A percentile compares a stretch with the other conserved stretches of the same genome.
Evolutionary conservation across 30 jellyfish, hydroid and myxozoan genomes (phyloP).

Genomic region (Turritopsis dohrnii): DNA sequence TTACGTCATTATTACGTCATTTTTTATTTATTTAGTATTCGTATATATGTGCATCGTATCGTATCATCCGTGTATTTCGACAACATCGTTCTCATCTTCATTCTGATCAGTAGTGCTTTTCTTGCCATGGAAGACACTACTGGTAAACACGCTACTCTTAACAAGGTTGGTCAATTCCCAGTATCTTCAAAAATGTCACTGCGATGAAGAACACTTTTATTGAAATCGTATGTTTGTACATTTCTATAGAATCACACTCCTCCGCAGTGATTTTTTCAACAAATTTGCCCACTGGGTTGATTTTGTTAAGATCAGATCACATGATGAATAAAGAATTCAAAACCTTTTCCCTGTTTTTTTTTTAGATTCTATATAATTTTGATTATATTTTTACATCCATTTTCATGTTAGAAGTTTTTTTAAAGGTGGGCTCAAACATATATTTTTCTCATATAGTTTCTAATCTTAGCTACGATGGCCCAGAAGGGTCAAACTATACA

Average conservation of each 20-base stretch:
- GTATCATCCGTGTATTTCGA: conserved; percentile 77
- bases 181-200: too few relatives aligned
- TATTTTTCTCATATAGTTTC: not conserved
- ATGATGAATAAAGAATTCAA: not conserved
- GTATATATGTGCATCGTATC: conserved; percentile 65
- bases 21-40: conserved; percentile 46
- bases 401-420: conserved; percentile 69
- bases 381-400: conserved; percentile 75
- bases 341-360: not conserved
- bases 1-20: not conserved
- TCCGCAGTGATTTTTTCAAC: too few relatives aligned
- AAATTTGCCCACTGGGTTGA: too few relatives aligned
- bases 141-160: conserved; percentile 51
- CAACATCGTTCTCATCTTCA: conserved; percentile 67
- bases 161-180: conserved; percentile 20
- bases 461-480: not conserved
- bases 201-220: too few relatives aligned
- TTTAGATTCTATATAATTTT: conserved; percentile 60
- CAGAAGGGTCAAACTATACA: too few relatives aligned
- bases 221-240: too few relatives aligned
- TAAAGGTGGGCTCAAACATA: conserved; percentile 39
- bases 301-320: too few relatives aligned
- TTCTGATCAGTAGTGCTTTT: conserved; percentile 84
- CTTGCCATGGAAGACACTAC: conserved; percentile 77
- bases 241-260: too few relatives aligned